Conservation (phyloP, 2,113 vertebrate genomes). For the Syngnathus floridae region DNA sequence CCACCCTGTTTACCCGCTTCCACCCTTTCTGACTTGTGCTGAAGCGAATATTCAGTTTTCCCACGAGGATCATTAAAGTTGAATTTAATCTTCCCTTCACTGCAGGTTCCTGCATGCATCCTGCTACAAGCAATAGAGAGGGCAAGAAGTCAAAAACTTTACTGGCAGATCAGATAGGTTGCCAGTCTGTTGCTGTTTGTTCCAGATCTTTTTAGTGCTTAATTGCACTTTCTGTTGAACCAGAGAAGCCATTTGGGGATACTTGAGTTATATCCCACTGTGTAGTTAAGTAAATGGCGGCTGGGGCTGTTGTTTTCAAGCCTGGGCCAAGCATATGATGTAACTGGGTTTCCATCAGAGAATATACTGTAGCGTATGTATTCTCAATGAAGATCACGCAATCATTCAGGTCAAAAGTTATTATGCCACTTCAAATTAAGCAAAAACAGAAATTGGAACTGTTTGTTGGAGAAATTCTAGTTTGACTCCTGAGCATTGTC, state of each 20-base stretch:
- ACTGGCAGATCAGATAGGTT: conserved; percentile 11
- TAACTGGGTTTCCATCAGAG: conserved; percentile 21
- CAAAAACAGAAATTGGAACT: no score
- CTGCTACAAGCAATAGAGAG: conserved; percentile 14
- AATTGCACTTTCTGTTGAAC: conserved; percentile 24
- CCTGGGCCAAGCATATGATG: conserved; percentile 14
- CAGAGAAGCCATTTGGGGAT: conserved; percentile 29
- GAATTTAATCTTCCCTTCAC: conserved; percentile 29
- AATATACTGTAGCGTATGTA: conserved; percentile 2
- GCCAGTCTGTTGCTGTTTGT: conserved; percentile 20
- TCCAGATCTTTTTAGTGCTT: conserved; percentile 28
- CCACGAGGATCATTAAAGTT: conserved; percentile 25
- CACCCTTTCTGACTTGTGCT: conserved; percentile 8
- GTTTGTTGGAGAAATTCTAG: no score
- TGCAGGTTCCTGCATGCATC: not conserved
- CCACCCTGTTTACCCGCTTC: conserved; percentile 7
- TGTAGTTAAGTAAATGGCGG: conserved; percentile 23
- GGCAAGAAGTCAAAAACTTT: conserved; percentile 18
- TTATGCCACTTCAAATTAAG: not conserved
- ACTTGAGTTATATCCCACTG: conserved; percentile 33
- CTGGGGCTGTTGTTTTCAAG: conserved; percentile 13
- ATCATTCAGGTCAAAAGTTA: not conserved
- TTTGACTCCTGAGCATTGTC: no score
- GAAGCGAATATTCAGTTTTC: conserved; percentile 13
- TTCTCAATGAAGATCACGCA: conserved; percentile 1